Conservation (phyloP, 2,888 invertebrate genomes). For the Seira musarum region DNA sequence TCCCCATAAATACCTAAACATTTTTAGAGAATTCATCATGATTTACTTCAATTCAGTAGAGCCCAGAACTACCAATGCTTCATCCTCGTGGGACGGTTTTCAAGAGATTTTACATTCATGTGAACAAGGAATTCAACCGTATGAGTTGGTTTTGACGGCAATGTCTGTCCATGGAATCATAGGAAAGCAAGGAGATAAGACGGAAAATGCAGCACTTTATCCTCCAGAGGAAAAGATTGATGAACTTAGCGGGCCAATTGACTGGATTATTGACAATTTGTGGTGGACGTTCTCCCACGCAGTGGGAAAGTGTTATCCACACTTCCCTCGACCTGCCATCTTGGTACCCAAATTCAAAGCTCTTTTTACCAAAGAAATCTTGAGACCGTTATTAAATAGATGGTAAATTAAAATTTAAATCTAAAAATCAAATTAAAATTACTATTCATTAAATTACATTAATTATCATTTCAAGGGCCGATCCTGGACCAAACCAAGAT, state of each 20-base stretch:
- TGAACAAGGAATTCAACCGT: too few species aligned
- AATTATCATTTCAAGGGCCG: too few species aligned
- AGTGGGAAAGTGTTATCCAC: conserved; percentile 17
- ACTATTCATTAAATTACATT: too few species aligned
- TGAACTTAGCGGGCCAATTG: not conserved
- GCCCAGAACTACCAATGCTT: conserved; percentile 4
- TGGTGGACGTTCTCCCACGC: conserved; percentile 37
- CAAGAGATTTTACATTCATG: conserved; percentile 1
- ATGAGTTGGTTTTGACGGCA: too few species aligned
- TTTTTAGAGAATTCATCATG: conserved; percentile 35
- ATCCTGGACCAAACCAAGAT: too few species aligned
- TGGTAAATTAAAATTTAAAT: too few species aligned
- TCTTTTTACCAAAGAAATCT: conserved; percentile 30
- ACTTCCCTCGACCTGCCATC: conserved; percentile 5
- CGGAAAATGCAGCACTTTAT: too few species aligned
- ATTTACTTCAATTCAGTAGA: conserved; percentile 44
- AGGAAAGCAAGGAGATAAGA: too few species aligned
- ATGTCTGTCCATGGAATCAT: not conserved
- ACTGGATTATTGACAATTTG: conserved; percentile 31
- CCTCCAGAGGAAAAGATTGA: conserved; percentile 30
- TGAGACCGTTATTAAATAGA: conserved; percentile 25
- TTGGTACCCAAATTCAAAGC: conserved; percentile 40
- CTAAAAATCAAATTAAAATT: too few species aligned
- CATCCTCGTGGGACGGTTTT: conserved; percentile 13
- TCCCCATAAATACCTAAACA: conserved; percentile 20